Evolutionary conservation across 1,140 invertebrate genomes (phyloP), one percentile per base, ranked within the genome.

Genomic region (Aplysia californica): DNA sequence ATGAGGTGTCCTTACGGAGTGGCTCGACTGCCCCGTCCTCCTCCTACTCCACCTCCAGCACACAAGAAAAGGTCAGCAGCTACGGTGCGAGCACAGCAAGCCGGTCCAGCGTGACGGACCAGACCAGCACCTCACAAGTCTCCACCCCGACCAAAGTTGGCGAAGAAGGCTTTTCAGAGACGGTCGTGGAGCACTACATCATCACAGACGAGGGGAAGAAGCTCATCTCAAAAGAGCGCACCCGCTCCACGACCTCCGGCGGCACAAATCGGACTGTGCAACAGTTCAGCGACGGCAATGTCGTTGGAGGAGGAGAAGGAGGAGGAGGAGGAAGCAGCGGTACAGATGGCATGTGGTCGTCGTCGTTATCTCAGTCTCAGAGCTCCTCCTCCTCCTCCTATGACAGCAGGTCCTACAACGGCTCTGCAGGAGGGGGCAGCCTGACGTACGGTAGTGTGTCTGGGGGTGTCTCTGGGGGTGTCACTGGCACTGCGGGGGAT

Each of bases 171-270:
- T 74, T 74, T 31, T 36, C 23, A 44, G 58, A 74, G 26, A 74
- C 71, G 3, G 41, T 74, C 2, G 39, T 44, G 29, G 71, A 74
- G 26, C 71, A 74, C 35, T 74, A 74, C 33, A 35, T 74, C 18
- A 74, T 74, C 31, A 74, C 71, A 2, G 44, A 64, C 3, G 59
- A 74, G 29, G 71, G 71, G 41, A 74, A 64, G 59, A 74, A 44
- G 31, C 59, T 74, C 10, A 65, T 74, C 4, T 74, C 71, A 3
- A 38, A 74, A 31, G 71, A 74, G 38, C 61, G 65, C 26, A 72
- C 69, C 44, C 44, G n/a, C n/a, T 55, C 67, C 29, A 72, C 50
- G 2, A 58, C 69, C 23, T 58, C 69, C 23, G 21, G 3, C 35
- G 55, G 69, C 6, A 67, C 33, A 15, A 67, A 67, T 23, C 33